Conservation (phyloP, 2,113 vertebrate genomes). For the Acrocephalus arundinaceus region DNA sequence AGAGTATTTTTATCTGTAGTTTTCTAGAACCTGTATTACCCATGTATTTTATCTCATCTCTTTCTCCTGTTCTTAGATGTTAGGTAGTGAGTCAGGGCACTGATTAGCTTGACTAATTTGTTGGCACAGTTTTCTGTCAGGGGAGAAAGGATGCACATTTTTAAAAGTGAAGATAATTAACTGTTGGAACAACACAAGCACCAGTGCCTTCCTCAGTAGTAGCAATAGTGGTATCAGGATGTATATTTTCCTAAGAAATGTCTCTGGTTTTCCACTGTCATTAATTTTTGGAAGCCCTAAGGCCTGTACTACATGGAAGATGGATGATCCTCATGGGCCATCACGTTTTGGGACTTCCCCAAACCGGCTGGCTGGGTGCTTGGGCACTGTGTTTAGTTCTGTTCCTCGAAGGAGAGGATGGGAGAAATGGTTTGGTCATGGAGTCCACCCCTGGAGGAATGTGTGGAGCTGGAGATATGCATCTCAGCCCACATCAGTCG, state of each 20-base stretch:
- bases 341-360: not conserved
- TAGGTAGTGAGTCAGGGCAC: not conserved
- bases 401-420: not conserved
- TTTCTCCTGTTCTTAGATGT: not conserved
- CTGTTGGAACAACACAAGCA: not conserved
- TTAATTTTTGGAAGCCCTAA: not conserved
- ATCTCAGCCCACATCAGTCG: not conserved
- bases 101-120: constrained; percentile 47
- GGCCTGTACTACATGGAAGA: rapidly evolving
- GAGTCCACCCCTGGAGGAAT: not conserved
- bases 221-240: not conserved
- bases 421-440: not conserved
- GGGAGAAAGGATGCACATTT: not conserved
- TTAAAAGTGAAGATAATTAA: constrained; percentile 1
- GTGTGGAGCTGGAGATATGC: not conserved
- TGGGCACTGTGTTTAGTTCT: not conserved
- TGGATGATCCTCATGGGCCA: not conserved
- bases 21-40: not conserved
- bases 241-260: not conserved
- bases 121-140: constrained; percentile 1
- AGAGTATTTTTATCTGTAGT: not conserved
- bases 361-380: not conserved
- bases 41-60: not conserved
- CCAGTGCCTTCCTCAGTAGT: not conserved
- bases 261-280: not conserved